phyloP scores from a whole-genome alignment of 2,113 vertebrate genomes.

The Chinchilla lanigera region DNA sequence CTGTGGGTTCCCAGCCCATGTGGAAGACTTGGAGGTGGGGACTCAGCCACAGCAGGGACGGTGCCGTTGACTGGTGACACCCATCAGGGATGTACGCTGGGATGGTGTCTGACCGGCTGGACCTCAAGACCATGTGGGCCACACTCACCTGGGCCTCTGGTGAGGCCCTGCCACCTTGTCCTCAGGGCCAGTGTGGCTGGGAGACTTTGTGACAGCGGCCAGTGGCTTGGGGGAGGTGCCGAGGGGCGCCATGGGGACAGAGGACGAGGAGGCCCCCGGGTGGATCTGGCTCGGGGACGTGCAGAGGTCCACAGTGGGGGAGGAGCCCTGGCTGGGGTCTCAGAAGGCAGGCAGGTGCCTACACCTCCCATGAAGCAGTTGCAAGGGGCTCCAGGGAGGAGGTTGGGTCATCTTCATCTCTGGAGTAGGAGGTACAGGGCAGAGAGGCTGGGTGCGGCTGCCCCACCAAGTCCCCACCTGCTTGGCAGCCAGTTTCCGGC shows the following conservation, averaged over 20 bases:
- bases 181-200: too few relatives aligned
- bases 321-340: accelerated
- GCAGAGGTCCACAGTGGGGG: not conserved
- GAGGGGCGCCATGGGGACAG: not conserved
- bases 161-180: not conserved
- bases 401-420: not conserved
- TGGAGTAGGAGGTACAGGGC: not conserved
- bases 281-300: accelerated
- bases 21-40: not conserved
- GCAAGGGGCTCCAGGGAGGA: accelerated
- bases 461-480: slow-evolving; percentile 62
- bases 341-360: not conserved
- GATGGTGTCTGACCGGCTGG: not conserved
- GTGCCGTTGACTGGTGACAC: too few relatives aligned
- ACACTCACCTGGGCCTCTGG: not conserved
- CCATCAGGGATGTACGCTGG: not conserved
- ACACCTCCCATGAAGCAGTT: not conserved
- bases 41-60: accelerated
- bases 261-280: not conserved
- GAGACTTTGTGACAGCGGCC: not conserved
- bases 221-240: not conserved
- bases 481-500: slow-evolving; percentile 43
- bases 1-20: accelerated
- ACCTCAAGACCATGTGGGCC: accelerated
- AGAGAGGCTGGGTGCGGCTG: not conserved